Base-by-base conservation (phyloP, 2,113 vertebrate species). In the Pelecanoides urinatrix region DNA sequence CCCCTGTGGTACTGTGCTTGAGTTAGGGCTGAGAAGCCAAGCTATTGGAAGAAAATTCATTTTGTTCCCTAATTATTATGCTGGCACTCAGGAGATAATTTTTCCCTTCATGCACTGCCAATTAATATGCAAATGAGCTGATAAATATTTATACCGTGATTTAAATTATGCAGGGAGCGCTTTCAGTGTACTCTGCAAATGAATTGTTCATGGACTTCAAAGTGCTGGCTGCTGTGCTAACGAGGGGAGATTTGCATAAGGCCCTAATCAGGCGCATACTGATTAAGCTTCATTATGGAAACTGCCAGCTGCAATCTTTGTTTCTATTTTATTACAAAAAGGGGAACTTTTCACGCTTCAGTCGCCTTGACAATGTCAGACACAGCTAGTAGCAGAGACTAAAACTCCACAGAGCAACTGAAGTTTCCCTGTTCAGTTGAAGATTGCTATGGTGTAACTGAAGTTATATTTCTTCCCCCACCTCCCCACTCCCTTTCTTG, bases 211-310 rank as follows among this genome's bases (percentile, higher is more conserved):
- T 98, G 99, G 99, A 99, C 99, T 99, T 99, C 99, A 99, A 99
- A 99, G 99, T 98, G 98, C 98, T 98, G 98, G 98, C 99, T 99
- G 99, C 99, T 98, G 98, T 98, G 98, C 99, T 99, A 99, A 99
- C 99, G 98, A 99, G 99, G 98, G 97, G 92, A 98, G 98, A 99
- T 99, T 99, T 99, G 99, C 99, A 99, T 99, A 99, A 98, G 98
- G 98, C 98, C 99, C 99, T 99, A 99, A 99, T 99, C 99, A 99
- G 98, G 97, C 98, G 99, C 99, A 99, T 99, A 99, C 99, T 99
- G 99, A 99, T 99, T 99, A 99, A 98, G 98, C 98, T 99, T 99
- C 99, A 99, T 99, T 99, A 99, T 99, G 99, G 99, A 98, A 98
- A 98, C 98, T 98, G 99, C 99, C 99, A 99, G 99, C 99, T 99